Evolutionary conservation across 2,888 invertebrate genomes (phyloP).

Genomic region (Caenorhabditis sp.): DNA sequence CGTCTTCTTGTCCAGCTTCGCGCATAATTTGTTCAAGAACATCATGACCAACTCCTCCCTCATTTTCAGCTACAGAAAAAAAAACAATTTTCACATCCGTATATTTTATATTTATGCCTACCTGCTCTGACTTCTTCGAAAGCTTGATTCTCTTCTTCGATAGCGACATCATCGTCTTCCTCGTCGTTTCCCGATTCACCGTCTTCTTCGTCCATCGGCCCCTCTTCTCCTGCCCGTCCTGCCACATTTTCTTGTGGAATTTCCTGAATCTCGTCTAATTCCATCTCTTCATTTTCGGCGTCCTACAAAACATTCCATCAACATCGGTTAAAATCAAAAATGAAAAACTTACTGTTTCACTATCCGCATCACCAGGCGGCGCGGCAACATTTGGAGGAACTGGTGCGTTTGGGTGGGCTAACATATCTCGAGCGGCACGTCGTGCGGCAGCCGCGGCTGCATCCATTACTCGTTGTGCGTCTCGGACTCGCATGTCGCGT

Average conservation of each 20-base stretch:
- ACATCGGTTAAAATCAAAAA: slow-evolving; percentile 1
- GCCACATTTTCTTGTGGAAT: neutral
- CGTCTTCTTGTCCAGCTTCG: neutral
- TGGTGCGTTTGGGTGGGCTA: neutral
- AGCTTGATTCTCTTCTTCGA: neutral
- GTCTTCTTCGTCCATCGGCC: neutral
- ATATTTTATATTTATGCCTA: neutral
- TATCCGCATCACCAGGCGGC: neutral
- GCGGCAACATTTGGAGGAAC: neutral
- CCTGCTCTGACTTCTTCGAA: neutral
- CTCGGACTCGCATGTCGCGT: neutral
- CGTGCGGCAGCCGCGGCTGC: neutral
- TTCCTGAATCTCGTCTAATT: slow-evolving; percentile 2
- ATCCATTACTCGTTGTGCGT: neutral
- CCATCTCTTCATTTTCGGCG: slow-evolving; percentile 8
- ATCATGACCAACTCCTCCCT: neutral
- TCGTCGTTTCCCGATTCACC: neutral
- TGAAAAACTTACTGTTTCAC: neutral
- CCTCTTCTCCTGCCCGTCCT: neutral
- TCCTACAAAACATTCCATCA: too few relatives aligned
- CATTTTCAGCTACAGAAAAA: neutral
- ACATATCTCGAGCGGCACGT: neutral
- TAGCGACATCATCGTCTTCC: neutral
- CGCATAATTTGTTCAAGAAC: slow-evolving; percentile 5
- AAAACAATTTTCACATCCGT: neutral